Conservation (phyloP, 2,797 vertebrate genomes). For the Esox masquinongy region DNA sequence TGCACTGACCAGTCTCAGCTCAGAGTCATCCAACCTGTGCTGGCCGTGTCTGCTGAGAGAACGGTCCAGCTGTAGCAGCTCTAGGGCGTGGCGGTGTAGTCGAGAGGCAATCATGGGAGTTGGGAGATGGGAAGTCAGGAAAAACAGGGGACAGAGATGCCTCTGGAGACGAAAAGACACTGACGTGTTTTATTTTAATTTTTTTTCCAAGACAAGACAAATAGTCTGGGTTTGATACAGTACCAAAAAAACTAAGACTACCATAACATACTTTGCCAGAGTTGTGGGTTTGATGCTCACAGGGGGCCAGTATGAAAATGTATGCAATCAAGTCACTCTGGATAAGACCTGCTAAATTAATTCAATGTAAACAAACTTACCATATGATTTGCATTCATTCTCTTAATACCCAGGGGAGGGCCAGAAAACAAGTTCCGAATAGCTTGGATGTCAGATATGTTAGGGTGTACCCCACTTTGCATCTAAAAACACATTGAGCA, state of each 20-base stretch:
- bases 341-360: too few relatives aligned
- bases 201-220: too few relatives aligned
- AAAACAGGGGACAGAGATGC: conserved; percentile 82
- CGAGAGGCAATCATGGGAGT: conserved; percentile 75
- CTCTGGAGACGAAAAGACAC: conserved; percentile 67
- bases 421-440: conserved; percentile 78
- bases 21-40: conserved; percentile 79
- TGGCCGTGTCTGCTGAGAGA: conserved; percentile 80
- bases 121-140: conserved; percentile 84
- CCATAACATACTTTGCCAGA: too few relatives aligned
- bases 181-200: conserved; percentile 7
- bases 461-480: conserved; percentile 77
- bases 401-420: conserved; percentile 74
- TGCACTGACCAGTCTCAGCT: conserved; percentile 80
- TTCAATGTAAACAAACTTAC: conserved; percentile 66
- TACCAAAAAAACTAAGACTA: neutral
- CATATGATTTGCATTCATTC: conserved; percentile 75
- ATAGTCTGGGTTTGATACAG: neutral
- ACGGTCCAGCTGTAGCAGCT: conserved; percentile 85
- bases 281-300: too few relatives aligned
- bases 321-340: too few relatives aligned
- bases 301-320: too few relatives aligned
- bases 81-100: conserved; percentile 77
- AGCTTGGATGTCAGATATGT: conserved; percentile 75
- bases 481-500: conserved; percentile 66